Percentiles rank a stretch among this genome's conserved stretches.
Conservation (phyloP, 1,140 invertebrate genomes). For the Halesus radiatus region DNA sequence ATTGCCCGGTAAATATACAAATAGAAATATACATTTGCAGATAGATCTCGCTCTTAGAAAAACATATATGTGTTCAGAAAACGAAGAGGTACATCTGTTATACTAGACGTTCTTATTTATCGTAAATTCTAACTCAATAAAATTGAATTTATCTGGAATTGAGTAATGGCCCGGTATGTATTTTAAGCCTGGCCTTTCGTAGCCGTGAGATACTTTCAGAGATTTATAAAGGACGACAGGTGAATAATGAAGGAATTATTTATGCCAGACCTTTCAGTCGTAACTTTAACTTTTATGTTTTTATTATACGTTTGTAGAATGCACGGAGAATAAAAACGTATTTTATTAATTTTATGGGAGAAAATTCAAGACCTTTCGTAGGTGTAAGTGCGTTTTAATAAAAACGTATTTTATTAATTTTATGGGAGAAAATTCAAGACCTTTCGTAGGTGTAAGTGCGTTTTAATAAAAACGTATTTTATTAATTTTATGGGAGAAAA, state of each 20-base stretch:
- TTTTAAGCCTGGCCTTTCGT: not conserved
- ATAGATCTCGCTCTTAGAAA: no score
- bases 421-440: not conserved
- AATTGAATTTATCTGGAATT: not conserved
- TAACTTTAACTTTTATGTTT: constrained; percentile 36
- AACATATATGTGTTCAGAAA: no score
- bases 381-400: not conserved
- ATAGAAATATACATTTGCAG: no score
- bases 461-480: constrained; percentile 17
- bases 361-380: not conserved
- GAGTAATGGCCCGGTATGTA: constrained; percentile 2
- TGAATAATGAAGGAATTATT: constrained; percentile 31
- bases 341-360: constrained; percentile 23
- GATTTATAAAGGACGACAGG: constrained; percentile 31
- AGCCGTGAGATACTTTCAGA: constrained; percentile 7
- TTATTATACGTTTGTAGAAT: constrained; percentile 29
- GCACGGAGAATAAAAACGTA: constrained; percentile 8
- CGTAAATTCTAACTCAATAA: not conserved
- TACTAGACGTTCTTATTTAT: not conserved
- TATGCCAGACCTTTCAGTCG: constrained; percentile 22
- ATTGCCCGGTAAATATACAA: no score
- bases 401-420: constrained; percentile 20
- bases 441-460: not conserved
- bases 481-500: constrained; percentile 15
- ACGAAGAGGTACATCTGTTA: no score